These are phyloP conservation scores for Halcyon smyrnensis DNA, from an alignment of 2,797 vertebrate species.

Conservation along the genomic window DNA sequence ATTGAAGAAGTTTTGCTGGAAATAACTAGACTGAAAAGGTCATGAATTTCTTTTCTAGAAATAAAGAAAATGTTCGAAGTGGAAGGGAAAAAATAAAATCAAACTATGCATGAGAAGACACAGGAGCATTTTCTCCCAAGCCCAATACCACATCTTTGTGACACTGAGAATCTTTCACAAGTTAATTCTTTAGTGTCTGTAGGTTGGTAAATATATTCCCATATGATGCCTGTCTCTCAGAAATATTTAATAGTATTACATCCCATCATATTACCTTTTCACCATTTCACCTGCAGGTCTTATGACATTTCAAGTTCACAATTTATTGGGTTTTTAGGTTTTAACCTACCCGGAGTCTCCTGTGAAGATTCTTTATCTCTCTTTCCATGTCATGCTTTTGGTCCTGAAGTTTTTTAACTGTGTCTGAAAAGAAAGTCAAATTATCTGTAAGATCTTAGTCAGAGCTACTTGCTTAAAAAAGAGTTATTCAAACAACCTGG, in stretches of 20 bases:
- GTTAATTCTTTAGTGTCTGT: neutral
- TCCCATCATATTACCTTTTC: neutral
- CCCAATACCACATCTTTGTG: rapidly evolving
- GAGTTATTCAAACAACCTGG: neutral
- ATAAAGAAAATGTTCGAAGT: neutral
- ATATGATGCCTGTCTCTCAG: neutral
- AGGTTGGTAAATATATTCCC: neutral
- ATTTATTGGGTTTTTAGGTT: neutral
- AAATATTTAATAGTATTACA: neutral
- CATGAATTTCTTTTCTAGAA: neutral
- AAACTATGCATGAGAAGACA: neutral
- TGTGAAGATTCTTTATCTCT: slow-evolving; percentile 95
- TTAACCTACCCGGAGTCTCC: slow-evolving; percentile 87
- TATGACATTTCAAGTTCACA: neutral
- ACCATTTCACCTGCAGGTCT: neutral
- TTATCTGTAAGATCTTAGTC: neutral
- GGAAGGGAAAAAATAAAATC: neutral
- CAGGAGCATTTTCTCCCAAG: neutral
- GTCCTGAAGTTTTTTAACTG: slow-evolving; percentile 95
- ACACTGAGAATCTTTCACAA: neutral
- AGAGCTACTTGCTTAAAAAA: neutral
- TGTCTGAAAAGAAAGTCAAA: slow-evolving; percentile 78
- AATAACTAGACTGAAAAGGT: neutral
- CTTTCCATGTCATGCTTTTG: slow-evolving; percentile 97
- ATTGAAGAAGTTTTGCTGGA: neutral